These are phyloP conservation scores for Andrena flavipes DNA, from an alignment of 2,888 invertebrate genomes.

Conservation along the genomic window DNA sequence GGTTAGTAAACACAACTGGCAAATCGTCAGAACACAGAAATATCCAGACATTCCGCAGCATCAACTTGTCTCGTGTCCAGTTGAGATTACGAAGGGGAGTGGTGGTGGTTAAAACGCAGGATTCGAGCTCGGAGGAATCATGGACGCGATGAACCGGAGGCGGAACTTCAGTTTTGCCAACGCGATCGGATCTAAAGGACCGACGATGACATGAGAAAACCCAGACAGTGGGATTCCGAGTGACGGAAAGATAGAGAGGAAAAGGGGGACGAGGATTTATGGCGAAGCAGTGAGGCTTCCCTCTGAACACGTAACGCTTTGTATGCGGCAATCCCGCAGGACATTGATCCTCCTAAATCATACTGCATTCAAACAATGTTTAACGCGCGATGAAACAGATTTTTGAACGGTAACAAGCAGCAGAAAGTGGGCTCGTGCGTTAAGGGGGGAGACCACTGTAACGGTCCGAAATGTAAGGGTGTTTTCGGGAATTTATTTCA, in stretches of 20 bases:
- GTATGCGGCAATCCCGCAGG: constrained; percentile 37
- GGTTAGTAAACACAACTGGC: not conserved
- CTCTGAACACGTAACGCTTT: constrained; percentile 49
- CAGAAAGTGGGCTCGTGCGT: not conserved
- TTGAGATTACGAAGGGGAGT: not conserved
- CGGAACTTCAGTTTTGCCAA: constrained; percentile 44
- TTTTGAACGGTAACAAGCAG: not conserved
- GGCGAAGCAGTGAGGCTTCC: constrained; percentile 36
- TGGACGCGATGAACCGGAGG: constrained; percentile 12
- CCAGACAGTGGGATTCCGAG: constrained; percentile 38
- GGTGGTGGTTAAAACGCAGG: constrained; percentile 5
- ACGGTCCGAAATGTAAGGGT: too few relatives aligned
- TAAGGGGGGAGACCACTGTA: too few relatives aligned
- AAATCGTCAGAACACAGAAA: not conserved
- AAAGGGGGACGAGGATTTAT: constrained; percentile 39
- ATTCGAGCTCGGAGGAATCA: not conserved
- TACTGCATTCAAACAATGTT: constrained; percentile 6
- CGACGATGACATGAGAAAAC: constrained; percentile 57
- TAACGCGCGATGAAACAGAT: constrained; percentile 5
- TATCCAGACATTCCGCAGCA: not conserved
- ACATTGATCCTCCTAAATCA: constrained; percentile 43
- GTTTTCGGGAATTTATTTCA: too few relatives aligned
- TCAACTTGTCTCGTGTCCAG: constrained; percentile 2
- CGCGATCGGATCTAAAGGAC: constrained; percentile 50
- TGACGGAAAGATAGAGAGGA: constrained; percentile 35